Percentiles rank a stretch among this genome's conserved stretches.
These are phyloP conservation scores for Serrognathus titanus DNA, from an alignment of 2,888 invertebrate genomes.

Conservation along the genomic window DNA sequence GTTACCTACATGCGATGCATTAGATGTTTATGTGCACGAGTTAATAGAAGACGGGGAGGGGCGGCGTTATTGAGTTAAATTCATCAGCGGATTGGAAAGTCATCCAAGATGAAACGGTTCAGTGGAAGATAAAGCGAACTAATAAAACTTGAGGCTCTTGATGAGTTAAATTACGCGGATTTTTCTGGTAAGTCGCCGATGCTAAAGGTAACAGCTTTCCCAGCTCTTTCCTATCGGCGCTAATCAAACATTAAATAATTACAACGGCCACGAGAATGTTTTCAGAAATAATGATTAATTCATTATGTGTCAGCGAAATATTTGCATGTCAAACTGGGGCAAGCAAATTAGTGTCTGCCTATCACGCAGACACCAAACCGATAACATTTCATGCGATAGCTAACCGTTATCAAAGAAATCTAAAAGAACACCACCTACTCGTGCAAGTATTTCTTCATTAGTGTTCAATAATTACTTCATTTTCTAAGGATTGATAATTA, in stretches of 20 bases:
- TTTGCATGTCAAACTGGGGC: no score
- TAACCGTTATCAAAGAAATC: no score
- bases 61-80: conserved; percentile 17
- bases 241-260: neutral
- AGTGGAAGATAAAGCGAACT: neutral
- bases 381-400: no score
- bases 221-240: neutral
- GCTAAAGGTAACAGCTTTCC: neutral
- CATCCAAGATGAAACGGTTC: conserved; percentile 9
- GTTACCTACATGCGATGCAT: conserved; percentile 20
- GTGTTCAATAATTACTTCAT: no score
- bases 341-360: no score
- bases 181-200: neutral
- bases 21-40: conserved; percentile 18
- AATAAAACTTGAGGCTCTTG: neutral
- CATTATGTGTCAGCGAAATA: no score
- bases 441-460: no score
- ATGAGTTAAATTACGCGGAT: neutral
- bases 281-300: no score
- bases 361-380: no score
- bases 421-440: no score
- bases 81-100: conserved; percentile 17
- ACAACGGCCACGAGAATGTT: no score
- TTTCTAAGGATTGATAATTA: no score
- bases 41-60: conserved; percentile 17